phyloP scores from a whole-genome alignment of 2,797 vertebrate genomes.

The Gouania willdenowi region DNA sequence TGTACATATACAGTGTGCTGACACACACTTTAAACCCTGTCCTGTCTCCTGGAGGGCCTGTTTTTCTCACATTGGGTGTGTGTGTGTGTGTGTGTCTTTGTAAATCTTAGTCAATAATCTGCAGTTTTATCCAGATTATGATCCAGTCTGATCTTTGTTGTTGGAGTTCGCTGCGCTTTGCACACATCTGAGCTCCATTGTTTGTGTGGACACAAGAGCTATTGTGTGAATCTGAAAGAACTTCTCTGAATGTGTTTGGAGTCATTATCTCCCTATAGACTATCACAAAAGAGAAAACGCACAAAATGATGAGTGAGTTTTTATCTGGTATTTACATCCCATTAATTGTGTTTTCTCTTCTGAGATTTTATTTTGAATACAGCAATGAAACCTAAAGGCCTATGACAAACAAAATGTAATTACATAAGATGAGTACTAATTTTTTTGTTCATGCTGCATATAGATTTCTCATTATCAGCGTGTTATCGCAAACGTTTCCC shows the following conservation, averaged over 20 bases:
- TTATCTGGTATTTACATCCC: no score
- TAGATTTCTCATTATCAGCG: slow-evolving; percentile 23
- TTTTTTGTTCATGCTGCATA: slow-evolving; percentile 7
- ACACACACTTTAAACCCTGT: slow-evolving; percentile 22
- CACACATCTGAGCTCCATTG: slow-evolving; percentile 48
- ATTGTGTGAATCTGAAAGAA: slow-evolving; percentile 46
- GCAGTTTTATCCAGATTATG: slow-evolving; percentile 71
- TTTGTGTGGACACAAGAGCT: slow-evolving; percentile 39
- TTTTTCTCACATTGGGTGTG: slow-evolving; percentile 22
- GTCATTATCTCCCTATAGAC: neutral
- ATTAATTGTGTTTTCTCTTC: no score
- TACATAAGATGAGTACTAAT: no score
- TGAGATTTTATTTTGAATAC: no score
- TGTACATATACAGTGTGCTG: neutral
- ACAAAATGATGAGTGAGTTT: neutral
- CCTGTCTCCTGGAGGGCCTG: slow-evolving; percentile 15
- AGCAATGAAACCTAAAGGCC: no score
- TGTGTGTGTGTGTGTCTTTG: slow-evolving; percentile 5
- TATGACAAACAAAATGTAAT: no score
- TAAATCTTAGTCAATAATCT: slow-evolving; percentile 67
- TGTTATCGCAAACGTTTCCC: slow-evolving; percentile 38
- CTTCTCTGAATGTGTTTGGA: slow-evolving; percentile 18
- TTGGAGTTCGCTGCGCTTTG: slow-evolving; percentile 40
- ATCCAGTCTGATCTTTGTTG: slow-evolving; percentile 51
- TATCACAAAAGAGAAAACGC: neutral